These are phyloP conservation scores for Calonectris borealis DNA, from an alignment of 2,113 vertebrate species.

Conservation along the genomic window DNA sequence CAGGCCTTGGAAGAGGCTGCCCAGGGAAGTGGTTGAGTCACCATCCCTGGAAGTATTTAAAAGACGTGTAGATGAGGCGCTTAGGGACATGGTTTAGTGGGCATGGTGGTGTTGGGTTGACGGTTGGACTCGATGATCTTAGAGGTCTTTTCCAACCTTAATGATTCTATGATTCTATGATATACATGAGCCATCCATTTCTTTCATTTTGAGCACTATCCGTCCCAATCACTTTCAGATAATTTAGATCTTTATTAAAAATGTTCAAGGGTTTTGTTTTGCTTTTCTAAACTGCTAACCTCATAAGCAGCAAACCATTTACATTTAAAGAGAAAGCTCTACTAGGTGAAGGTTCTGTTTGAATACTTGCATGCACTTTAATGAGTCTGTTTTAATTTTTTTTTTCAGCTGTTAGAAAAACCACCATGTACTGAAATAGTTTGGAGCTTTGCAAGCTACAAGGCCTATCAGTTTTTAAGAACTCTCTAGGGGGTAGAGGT, in stretches of 20 bases:
- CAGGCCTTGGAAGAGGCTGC: no score
- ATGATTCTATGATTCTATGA: no score
- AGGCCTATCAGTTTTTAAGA: neutral
- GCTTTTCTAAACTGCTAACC: neutral
- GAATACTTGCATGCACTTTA: neutral
- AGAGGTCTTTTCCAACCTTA: no score
- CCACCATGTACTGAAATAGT: neutral
- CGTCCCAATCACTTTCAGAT: neutral
- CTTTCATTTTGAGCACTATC: neutral
- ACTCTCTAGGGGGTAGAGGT: neutral
- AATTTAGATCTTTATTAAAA: neutral
- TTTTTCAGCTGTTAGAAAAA: neutral
- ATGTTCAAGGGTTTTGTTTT: neutral
- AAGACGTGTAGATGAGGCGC: no score
- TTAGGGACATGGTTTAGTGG: no score
- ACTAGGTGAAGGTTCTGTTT: neutral
- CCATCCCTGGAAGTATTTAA: no score
- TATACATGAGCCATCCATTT: neutral
- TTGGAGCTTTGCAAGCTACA: neutral
- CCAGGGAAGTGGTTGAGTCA: no score
- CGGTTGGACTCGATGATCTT: no score
- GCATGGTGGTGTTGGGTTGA: no score
- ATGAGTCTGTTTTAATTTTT: neutral
- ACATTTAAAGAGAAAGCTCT: neutral
- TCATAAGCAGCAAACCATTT: neutral